phyloP scores from a whole-genome alignment of 2,113 vertebrate genomes.

The Dermatemys mawii region DNA sequence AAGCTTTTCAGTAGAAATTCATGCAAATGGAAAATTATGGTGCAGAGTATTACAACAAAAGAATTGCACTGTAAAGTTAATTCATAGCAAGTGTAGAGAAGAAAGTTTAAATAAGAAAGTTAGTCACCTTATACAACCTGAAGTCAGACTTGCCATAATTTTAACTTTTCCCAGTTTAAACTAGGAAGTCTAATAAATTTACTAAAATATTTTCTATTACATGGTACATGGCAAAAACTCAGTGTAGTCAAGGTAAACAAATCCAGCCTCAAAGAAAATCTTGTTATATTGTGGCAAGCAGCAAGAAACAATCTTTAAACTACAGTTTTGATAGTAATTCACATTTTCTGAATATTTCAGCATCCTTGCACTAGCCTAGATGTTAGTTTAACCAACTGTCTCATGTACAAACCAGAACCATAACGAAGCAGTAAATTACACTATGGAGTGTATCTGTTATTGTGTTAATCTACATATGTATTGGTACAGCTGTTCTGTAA shows the following conservation, averaged over 20 bases:
- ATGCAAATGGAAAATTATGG: background rate
- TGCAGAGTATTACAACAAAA: background rate
- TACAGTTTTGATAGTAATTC: background rate
- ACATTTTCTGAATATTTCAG: background rate
- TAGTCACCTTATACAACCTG: background rate
- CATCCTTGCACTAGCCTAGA: background rate
- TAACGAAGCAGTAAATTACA: background rate
- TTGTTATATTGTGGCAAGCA: background rate
- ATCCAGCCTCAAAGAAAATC: background rate
- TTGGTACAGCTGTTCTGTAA: slow-evolving; percentile 88
- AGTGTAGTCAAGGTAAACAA: background rate
- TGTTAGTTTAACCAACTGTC: background rate
- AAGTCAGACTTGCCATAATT: background rate
- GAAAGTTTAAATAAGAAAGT: background rate
- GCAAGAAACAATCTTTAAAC: background rate
- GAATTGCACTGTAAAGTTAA: background rate
- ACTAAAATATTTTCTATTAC: background rate
- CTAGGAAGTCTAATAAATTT: background rate
- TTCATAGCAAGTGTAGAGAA: background rate
- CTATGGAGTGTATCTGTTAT: slow-evolving; percentile 52
- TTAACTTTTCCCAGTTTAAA: background rate
- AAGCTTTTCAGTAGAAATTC: background rate
- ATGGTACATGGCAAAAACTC: background rate
- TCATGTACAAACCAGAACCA: background rate
- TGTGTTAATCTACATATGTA: slow-evolving; percentile 84